Conservation (phyloP, 2,888 invertebrate species). For the Malthinus seriepunctatus region DNA sequence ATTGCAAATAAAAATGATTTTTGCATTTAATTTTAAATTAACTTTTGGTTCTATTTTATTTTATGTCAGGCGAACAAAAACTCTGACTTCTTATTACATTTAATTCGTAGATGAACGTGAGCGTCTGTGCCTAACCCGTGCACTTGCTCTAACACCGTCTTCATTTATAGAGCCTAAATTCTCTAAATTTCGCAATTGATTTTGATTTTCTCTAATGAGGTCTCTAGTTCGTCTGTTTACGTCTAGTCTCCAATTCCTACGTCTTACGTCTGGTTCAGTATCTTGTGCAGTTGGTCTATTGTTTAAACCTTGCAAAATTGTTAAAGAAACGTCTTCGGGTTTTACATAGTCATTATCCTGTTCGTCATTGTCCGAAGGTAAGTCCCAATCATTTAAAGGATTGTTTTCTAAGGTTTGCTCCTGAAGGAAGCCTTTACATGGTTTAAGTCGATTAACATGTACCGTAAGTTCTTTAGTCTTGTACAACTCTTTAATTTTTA, state of each 20-base stretch:
- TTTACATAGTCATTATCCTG: not conserved
- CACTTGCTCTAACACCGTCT: not conserved
- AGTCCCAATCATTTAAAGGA: not conserved
- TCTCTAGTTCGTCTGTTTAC: not conserved
- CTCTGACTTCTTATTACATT: too few species aligned
- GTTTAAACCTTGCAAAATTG: not conserved
- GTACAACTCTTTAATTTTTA: slow-evolving; percentile 7
- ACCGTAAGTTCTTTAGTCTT: slow-evolving; percentile 18
- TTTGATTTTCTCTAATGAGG: not conserved
- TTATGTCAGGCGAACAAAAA: too few species aligned
- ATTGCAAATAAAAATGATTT: too few species aligned
- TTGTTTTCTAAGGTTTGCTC: not conserved
- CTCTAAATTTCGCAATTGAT: not conserved
- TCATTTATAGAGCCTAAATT: not conserved
- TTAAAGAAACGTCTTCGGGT: not conserved
- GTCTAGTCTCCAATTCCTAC: not conserved
- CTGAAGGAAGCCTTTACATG: not conserved
- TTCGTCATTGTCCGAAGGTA: not conserved
- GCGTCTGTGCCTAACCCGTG: not conserved
- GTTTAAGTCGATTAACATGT: slow-evolving; percentile 21
- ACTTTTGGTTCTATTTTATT: too few species aligned
- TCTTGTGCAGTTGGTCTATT: not conserved
- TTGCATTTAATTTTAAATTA: too few species aligned
- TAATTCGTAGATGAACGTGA: too few species aligned
- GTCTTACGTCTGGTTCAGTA: not conserved